phyloP scores from a whole-genome alignment of 2,113 vertebrate genomes.

The Phyllostomus discolor region DNA sequence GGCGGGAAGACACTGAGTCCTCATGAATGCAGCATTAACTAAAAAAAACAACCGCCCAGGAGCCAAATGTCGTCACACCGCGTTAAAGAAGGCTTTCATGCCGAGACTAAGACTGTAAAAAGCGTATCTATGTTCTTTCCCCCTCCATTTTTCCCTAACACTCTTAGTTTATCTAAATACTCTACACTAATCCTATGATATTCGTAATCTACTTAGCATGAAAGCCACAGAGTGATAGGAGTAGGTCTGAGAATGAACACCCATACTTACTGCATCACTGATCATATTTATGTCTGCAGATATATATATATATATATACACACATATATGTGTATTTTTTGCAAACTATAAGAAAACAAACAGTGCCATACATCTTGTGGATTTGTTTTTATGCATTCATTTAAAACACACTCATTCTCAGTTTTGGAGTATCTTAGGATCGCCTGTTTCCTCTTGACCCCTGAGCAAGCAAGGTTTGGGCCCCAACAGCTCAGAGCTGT shows the following conservation, averaged over 20 bases:
- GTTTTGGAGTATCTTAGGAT: not conserved
- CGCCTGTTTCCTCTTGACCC: not conserved
- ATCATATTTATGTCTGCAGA: not conserved
- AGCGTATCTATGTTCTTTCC: not conserved
- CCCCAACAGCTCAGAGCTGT: not conserved
- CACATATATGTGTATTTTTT: not conserved
- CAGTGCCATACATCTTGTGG: not conserved
- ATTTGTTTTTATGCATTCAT: not conserved
- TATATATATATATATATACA: too few species aligned
- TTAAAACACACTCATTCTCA: not conserved
- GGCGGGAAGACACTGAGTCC: slow-evolving; percentile 12
- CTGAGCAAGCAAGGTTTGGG: not conserved
- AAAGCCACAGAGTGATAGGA: not conserved
- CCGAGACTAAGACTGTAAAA: not conserved
- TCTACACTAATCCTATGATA: not conserved
- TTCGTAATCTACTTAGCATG: slow-evolving; percentile 14
- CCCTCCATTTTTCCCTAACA: not conserved
- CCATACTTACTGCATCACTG: not conserved
- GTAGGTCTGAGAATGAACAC: not conserved
- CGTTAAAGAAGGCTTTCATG: not conserved
- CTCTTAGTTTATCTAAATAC: not conserved
- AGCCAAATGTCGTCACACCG: slow-evolving; percentile 23
- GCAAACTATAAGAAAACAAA: not conserved
- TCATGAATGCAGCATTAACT: not conserved
- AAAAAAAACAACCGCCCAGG: not conserved